Percentiles rank a stretch among this genome's conserved stretches.
Conservation (phyloP, 2,888 invertebrate species). For the Caenorhabditis zanzibari region DNA sequence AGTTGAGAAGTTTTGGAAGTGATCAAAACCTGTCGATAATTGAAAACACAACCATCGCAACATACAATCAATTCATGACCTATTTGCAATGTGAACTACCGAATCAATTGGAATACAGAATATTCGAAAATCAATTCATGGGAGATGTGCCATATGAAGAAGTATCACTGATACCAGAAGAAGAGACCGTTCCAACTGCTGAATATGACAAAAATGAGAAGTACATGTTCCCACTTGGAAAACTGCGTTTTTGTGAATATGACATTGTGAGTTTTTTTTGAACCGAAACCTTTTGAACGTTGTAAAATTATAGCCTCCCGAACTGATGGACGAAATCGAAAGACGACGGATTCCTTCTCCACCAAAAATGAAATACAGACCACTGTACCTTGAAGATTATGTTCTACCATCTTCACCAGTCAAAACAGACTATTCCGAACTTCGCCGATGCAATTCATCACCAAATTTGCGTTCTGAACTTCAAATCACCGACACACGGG, state of each 20-base stretch:
- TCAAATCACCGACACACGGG: no score
- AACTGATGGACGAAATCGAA: constrained; percentile 17
- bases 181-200: constrained; percentile 11
- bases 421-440: neutral
- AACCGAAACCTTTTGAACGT: no score
- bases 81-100: constrained; percentile 9
- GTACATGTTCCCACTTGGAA: constrained; percentile 42
- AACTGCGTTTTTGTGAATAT: constrained; percentile 36
- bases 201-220: constrained; percentile 1
- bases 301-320: constrained; percentile 40
- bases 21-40: neutral
- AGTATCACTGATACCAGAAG: neutral
- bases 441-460: constrained; percentile 20
- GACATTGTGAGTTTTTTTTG: constrained; percentile 33
- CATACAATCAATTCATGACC: constrained; percentile 43
- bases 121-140: neutral
- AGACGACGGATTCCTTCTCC: neutral
- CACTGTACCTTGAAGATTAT: constrained; percentile 13
- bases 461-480: neutral
- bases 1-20: constrained; percentile 2
- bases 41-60: constrained; percentile 11
- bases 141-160: neutral
- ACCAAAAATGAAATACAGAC: neutral
- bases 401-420: neutral
- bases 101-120: constrained; percentile 4